A percentile compares a stretch with the other conserved stretches of the same genome.
phyloP scores from a whole-genome alignment of 2,113 vertebrate species.

The Malurus cyaneus region DNA sequence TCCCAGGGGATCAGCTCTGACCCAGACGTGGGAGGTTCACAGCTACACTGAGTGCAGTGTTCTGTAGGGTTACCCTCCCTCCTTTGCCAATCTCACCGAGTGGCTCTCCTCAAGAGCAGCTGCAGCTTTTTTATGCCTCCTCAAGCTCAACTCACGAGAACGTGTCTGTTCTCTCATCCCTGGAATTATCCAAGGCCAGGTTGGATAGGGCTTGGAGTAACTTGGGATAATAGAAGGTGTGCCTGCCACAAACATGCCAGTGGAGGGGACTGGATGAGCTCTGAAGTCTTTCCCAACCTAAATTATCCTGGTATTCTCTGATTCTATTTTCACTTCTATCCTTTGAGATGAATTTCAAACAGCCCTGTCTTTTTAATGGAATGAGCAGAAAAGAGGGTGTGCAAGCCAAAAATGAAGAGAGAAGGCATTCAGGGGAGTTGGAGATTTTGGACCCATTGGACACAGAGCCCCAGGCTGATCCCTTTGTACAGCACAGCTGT shows the following conservation, averaged over 20 bases:
- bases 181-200: background rate
- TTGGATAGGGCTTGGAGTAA: background rate
- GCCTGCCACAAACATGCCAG: background rate
- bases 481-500: fast-evolving
- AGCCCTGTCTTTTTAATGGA: background rate
- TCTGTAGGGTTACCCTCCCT: fast-evolving
- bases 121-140: background rate
- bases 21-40: background rate
- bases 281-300: background rate
- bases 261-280: background rate
- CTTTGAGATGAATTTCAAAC: background rate
- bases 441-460: background rate
- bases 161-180: background rate
- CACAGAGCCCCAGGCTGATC: fast-evolving
- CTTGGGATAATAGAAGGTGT: background rate
- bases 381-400: background rate
- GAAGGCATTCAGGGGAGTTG: background rate
- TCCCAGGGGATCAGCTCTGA: background rate
- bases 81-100: background rate
- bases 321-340: background rate
- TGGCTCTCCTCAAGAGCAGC: fast-evolving
- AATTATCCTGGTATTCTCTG: background rate
- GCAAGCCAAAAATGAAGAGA: background rate
- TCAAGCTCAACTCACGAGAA: background rate
- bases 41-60: fast-evolving